These are phyloP conservation scores for Metopia argyrocephala DNA, from an alignment of 2,888 invertebrate genomes.

Conservation along the genomic window DNA sequence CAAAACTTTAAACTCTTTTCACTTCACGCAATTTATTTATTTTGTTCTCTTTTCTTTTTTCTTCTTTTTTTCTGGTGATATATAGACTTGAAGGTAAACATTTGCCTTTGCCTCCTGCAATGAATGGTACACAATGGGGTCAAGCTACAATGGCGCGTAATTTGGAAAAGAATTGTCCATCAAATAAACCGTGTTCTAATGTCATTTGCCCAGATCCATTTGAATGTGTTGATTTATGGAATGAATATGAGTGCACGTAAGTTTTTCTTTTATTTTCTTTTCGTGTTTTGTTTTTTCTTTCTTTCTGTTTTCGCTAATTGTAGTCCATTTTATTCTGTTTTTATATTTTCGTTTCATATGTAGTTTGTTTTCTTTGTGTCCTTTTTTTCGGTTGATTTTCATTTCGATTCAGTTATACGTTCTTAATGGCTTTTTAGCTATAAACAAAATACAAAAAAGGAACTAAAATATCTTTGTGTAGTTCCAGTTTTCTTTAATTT, in stretches of 20 bases:
- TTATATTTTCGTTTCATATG: conserved; percentile 1
- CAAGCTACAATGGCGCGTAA: conserved; percentile 96
- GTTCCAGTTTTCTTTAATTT: not conserved
- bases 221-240: conserved; percentile 98
- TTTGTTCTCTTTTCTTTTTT: conserved; percentile 4
- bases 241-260: conserved; percentile 99
- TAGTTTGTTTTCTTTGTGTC: conserved; percentile 40
- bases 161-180: conserved; percentile 94
- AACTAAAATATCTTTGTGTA: not conserved
- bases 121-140: conserved; percentile 97
- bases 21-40: not conserved
- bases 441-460: not conserved
- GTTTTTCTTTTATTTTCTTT: conserved; percentile 76
- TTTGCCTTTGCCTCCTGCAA: conserved; percentile 94
- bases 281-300: not conserved
- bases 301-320: not conserved
- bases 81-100: conserved; percentile 93
- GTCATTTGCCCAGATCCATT: conserved; percentile 96
- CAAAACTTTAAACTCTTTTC: too few relatives aligned
- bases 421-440: conserved; percentile 26
- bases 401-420: conserved; percentile 18
- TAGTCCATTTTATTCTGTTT: not conserved
- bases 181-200: conserved; percentile 96
- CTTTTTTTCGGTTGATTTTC: conserved; percentile 35
- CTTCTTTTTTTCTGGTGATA: not conserved